Evolutionary conservation across 2,888 invertebrate species (phyloP).

Genomic region (Plusia festucae): DNA sequence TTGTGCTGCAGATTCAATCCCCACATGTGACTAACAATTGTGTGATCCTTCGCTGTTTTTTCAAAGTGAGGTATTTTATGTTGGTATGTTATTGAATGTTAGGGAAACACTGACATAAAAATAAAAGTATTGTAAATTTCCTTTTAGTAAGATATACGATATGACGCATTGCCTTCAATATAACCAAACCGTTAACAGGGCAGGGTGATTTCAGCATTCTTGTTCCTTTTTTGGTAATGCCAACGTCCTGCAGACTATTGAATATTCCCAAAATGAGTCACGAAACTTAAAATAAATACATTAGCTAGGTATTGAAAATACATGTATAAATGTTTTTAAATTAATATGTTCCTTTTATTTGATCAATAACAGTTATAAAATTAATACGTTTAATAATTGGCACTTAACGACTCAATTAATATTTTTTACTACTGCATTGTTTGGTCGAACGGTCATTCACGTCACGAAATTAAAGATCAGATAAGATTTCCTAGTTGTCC

Average conservation of each 20-base stretch:
- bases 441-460: slow-evolving; percentile 47
- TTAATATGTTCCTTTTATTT: not conserved
- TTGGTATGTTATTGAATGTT: not conserved
- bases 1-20: not conserved
- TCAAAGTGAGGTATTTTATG: not conserved
- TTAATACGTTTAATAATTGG: not conserved
- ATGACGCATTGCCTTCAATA: slow-evolving; percentile 6
- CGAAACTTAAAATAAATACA: not conserved
- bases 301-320: not conserved
- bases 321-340: not conserved
- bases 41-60: not conserved
- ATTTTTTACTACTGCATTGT: slow-evolving; percentile 13
- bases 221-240: slow-evolving; percentile 3
- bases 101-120: no score
- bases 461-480: slow-evolving; percentile 10
- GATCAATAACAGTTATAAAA: not conserved
- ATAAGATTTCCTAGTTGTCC: slow-evolving; percentile 18
- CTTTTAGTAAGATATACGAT: not conserved
- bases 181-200: not conserved
- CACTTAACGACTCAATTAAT: slow-evolving; percentile 3
- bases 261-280: not conserved
- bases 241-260: not conserved
- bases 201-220: not conserved
- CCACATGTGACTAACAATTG: not conserved
- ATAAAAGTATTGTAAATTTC: not conserved